These are phyloP conservation scores for Drosophila mayri DNA, from an alignment of 1,140 invertebrate species.

Conservation along the genomic window DNA sequence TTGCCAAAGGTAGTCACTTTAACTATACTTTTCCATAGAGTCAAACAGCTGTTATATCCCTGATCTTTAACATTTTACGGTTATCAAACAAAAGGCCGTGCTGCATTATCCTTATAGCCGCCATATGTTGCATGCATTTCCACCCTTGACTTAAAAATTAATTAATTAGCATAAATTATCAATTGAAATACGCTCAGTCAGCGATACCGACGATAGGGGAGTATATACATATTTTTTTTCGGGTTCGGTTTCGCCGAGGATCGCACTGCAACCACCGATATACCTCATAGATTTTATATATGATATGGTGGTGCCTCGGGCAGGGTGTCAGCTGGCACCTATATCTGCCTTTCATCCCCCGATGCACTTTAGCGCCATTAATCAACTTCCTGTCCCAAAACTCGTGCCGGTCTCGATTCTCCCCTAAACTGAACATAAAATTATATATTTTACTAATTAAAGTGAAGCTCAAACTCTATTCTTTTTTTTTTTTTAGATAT, in stretches of 20 bases:
- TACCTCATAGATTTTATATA: background rate
- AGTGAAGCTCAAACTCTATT: background rate
- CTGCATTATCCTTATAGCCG: slow-evolving; percentile 30
- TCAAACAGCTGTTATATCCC: slow-evolving; percentile 9
- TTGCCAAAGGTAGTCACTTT: no score
- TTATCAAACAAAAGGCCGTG: slow-evolving; percentile 3
- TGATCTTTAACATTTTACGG: slow-evolving; percentile 21
- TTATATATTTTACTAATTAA: background rate
- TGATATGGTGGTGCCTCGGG: slow-evolving; percentile 1
- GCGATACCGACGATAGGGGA: slow-evolving; percentile 26
- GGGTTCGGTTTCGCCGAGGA: slow-evolving; percentile 13
- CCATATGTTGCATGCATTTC: slow-evolving; percentile 36
- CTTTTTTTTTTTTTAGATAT: background rate
- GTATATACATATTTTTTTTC: background rate
- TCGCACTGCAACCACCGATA: slow-evolving; percentile 30
- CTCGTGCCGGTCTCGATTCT: slow-evolving; percentile 17
- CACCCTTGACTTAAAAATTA: slow-evolving; percentile 54
- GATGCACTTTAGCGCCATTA: slow-evolving; percentile 31
- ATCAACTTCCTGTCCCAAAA: slow-evolving; percentile 22
- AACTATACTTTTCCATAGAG: background rate
- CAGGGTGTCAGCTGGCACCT: slow-evolving; percentile 34
- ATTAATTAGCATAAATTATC: slow-evolving; percentile 79
- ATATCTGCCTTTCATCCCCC: slow-evolving; percentile 15
- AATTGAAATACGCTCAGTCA: slow-evolving; percentile 68
- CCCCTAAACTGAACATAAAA: background rate